Evolutionary conservation across 2,888 invertebrate species (phyloP).

Genomic region (Octonoba sinensis): DNA sequence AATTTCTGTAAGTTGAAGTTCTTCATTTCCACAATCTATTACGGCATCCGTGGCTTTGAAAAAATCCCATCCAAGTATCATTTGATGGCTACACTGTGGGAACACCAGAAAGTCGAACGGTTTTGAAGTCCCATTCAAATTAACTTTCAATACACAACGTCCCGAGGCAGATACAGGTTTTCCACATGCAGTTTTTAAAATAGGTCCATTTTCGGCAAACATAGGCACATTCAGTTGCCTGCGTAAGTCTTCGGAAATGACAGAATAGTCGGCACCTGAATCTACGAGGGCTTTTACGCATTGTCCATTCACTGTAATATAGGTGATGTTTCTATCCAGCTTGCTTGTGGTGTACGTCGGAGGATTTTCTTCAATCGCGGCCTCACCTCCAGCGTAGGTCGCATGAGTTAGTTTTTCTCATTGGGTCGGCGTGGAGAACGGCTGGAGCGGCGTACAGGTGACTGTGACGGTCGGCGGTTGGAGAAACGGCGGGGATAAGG

Average conservation of each 20-base stretch:
- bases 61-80: slow-evolving; percentile 26
- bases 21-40: slow-evolving; percentile 20
- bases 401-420: slow-evolving; percentile 3
- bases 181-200: slow-evolving; percentile 9
- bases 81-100: too few species aligned
- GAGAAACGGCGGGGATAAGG: neutral
- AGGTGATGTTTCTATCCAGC: too few species aligned
- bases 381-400: too few species aligned
- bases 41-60: slow-evolving; percentile 20
- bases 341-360: too few species aligned
- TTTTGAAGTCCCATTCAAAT: slow-evolving; percentile 1
- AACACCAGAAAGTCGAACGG: slow-evolving; percentile 13
- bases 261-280: too few species aligned
- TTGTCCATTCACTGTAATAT: too few species aligned
- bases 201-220: slow-evolving; percentile 1
- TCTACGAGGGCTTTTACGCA: too few species aligned
- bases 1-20: slow-evolving; percentile 18
- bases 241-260: too few species aligned
- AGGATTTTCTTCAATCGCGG: too few species aligned
- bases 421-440: too few species aligned
- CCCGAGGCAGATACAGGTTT: neutral
- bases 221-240: neutral
- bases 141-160: slow-evolving; percentile 4
- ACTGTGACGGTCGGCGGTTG: too few species aligned
- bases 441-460: too few species aligned